Base-by-base conservation (phyloP, 2,888 invertebrate species). In the Tetranychus piercei region DNA sequence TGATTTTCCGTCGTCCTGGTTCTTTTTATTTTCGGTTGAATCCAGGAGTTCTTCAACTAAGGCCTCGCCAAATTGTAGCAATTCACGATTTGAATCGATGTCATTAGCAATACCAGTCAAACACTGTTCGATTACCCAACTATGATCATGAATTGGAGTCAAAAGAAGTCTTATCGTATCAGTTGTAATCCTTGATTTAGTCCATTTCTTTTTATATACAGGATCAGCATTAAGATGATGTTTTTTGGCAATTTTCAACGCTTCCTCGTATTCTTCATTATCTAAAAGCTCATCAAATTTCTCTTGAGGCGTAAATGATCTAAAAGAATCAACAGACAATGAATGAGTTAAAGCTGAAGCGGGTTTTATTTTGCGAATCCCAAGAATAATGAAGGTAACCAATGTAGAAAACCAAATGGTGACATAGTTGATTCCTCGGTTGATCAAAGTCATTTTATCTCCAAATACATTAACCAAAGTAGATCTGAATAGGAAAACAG, bases 111-210 rank as follows among this genome's bases (percentile, higher is more conserved):
- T 86, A 74, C 90, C 83, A 80, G 88, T 88, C 78, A 88, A 84
- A 80, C 90, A 90, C 82, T 91, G 90, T 80, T 88, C 88, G n/a
- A 90, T 84, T 69, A 90, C 88, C 90, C 90, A 90, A 45, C 87
- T 86, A 80, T 88, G 86, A 82, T 90, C 89, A 1, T 86, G 86
- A 73, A 91, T 88, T 84, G 90, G 90, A 78, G 88, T 87, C 84
- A 91, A 83, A 81, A 88, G 89, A 79, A 89, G 88, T 79, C 88
- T 85, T 79, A 91, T 90, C n/a, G 88, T 86, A 70, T 87, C 86
- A 3, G 87, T 84, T 67, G 89, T 88, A 71, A 89, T 89, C 18
- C 86, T 86, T 72, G 87, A 87, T 81, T 87, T 88, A 76, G 88
- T 83, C 90, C 90, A 91, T 81, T 89, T 89, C 79, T 88, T 87